These are phyloP conservation scores for Zoanthus sociatus DNA, from an alignment of 92 coral and sea anemone species.

Conservation along the genomic window DNA sequence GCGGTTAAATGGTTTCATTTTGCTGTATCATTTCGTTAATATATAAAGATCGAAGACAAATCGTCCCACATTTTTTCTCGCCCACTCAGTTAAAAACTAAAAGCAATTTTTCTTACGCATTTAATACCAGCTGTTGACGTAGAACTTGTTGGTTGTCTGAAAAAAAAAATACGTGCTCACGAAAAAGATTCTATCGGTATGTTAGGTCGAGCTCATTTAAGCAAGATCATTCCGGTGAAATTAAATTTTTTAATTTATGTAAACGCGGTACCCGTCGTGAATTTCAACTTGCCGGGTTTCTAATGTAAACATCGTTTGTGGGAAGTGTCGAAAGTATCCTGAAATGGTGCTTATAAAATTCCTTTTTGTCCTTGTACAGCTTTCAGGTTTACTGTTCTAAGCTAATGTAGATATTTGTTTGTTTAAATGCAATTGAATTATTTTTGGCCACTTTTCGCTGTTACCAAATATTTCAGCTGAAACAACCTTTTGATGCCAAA, in stretches of 20 bases:
- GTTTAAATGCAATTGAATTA: not conserved
- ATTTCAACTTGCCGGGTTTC: slow-evolving; percentile 8
- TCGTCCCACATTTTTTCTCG: slow-evolving; percentile 3
- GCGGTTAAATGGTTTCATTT: not conserved
- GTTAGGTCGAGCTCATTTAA: not conserved
- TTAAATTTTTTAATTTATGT: slow-evolving; percentile 11
- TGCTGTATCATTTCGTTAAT: not conserved
- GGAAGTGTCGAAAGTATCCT: not conserved
- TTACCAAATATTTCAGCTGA: slow-evolving; percentile 13
- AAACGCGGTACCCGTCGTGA: slow-evolving; percentile 19
- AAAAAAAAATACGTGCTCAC: slow-evolving; percentile 9
- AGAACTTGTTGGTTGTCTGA: slow-evolving; percentile 24
- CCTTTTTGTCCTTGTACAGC: not conserved
- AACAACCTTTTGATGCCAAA: slow-evolving; percentile 13
- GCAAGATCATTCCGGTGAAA: slow-evolving; percentile 30
- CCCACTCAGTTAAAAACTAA: slow-evolving; percentile 15
- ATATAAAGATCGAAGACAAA: not conserved
- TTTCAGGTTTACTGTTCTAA: too few relatives aligned
- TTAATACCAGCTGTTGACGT: slow-evolving; percentile 5
- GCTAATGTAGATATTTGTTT: not conserved
- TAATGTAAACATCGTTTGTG: slow-evolving; percentile 11
- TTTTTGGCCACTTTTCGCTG: not conserved
- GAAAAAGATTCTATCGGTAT: slow-evolving; percentile 35
- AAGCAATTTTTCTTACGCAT: not conserved
- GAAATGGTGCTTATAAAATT: not conserved